These are phyloP conservation scores for Sycon ciliatum DNA, from an alignment of 37 sponge, comb jelly and placozoan genomes.

Conservation along the genomic window DNA sequence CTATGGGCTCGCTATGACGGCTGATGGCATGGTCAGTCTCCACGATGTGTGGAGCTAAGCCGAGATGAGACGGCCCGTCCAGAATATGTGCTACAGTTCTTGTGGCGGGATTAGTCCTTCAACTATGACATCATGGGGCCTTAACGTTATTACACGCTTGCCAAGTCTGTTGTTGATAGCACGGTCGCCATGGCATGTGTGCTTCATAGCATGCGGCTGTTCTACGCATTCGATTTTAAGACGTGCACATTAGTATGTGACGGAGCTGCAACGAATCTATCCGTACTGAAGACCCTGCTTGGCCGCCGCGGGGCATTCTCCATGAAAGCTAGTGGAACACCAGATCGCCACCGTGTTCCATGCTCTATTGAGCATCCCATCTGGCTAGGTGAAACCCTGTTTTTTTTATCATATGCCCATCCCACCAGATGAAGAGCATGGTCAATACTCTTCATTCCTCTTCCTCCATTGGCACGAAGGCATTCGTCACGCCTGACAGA, in stretches of 20 bases:
- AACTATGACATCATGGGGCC: no score
- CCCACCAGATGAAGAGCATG: conserved; percentile 43
- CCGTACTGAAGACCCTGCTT: neutral
- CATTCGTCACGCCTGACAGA: conserved; percentile 11
- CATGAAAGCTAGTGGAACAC: no score
- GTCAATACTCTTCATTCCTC: conserved; percentile 19
- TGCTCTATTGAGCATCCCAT: no score
- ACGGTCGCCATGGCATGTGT: conserved; percentile 1
- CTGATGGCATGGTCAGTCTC: conserved; percentile 28
- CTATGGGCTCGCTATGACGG: conserved; percentile 25
- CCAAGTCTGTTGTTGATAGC: neutral
- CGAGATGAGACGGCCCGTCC: no score
- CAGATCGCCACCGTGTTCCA: no score
- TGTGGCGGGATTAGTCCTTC: no score
- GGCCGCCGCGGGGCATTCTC: no score
- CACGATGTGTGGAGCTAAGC: conserved; percentile 8
- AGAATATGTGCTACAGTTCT: no score
- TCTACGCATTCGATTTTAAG: no score
- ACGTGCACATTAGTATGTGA: conserved; percentile 32
- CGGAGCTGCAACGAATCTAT: neutral
- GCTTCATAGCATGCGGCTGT: neutral
- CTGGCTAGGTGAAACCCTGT: no score
- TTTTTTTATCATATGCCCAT: no score
- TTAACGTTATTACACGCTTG: no score
- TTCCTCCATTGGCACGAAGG: conserved; percentile 11